phyloP scores from a whole-genome alignment of 2,888 invertebrate species.

The Pheosia gnoma region DNA sequence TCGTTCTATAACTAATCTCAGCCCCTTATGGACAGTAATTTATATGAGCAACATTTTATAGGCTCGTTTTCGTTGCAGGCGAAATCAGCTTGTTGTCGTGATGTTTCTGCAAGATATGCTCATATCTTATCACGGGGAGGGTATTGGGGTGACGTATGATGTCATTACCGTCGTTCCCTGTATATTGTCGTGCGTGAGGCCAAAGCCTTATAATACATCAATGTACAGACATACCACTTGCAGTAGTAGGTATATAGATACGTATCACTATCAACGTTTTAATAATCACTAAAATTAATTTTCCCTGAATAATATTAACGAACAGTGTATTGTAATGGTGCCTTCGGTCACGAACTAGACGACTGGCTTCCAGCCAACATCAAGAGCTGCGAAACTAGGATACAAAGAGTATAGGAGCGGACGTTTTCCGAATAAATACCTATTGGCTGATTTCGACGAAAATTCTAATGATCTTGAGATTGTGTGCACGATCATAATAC shows the following conservation, averaged over 20 bases:
- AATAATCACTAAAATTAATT: constrained; percentile 35
- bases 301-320: constrained; percentile 31
- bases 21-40: not conserved
- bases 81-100: constrained; percentile 51
- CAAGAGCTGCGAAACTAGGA: constrained; percentile 24
- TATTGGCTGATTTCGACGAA: constrained; percentile 5
- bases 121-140: constrained; percentile 61
- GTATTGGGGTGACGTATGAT: constrained; percentile 52
- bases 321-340: constrained; percentile 33
- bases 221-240: no score
- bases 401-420: constrained; percentile 29
- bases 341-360: constrained; percentile 36
- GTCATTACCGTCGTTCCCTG: constrained; percentile 48
- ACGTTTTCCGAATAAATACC: constrained; percentile 25
- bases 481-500: not conserved
- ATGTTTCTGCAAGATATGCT: constrained; percentile 65
- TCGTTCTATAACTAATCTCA: not conserved
- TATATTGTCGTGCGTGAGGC: constrained; percentile 35
- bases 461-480: not conserved
- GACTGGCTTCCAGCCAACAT: constrained; percentile 42
- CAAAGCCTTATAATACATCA: no score
- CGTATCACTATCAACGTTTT: no score
- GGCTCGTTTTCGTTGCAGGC: constrained; percentile 48
- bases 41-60: constrained; percentile 3
- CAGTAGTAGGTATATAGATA: no score